These are phyloP conservation scores for Platichthys stellatus DNA, from an alignment of 2,113 vertebrate species.

Conservation along the genomic window DNA sequence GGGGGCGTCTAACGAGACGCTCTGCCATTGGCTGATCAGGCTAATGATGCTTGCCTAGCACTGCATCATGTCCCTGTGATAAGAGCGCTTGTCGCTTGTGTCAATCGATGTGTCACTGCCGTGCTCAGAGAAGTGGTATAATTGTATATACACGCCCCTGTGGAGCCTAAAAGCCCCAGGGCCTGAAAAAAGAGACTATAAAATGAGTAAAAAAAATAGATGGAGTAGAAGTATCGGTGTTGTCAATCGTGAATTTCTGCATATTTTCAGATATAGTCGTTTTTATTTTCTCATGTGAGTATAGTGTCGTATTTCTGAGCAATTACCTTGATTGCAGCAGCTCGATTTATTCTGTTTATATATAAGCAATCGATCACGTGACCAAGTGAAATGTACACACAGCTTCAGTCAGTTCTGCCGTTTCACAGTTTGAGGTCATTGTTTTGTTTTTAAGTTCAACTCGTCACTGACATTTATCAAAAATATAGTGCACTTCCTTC, in stretches of 20 bases:
- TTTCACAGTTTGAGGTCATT: no score
- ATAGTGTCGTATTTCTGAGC: neutral
- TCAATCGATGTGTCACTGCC: conserved; percentile 70
- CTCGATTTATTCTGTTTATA: neutral
- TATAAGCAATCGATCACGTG: neutral
- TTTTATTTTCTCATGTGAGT: conserved; percentile 12
- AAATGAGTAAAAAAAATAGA: conserved; percentile 25
- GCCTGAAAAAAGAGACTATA: conserved; percentile 32
- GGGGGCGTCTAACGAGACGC: conserved; percentile 29
- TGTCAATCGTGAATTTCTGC: conserved; percentile 18
- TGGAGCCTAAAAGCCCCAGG: conserved; percentile 47
- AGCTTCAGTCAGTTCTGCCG: neutral
- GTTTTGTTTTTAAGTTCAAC: no score
- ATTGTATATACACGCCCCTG: conserved; percentile 59
- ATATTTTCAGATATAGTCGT: conserved; percentile 16
- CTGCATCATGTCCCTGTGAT: conserved; percentile 67
- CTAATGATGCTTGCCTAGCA: conserved; percentile 67
- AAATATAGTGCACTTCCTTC: no score
- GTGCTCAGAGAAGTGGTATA: conserved; percentile 56
- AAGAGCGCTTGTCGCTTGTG: conserved; percentile 65
- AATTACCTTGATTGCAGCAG: neutral
- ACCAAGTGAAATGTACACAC: neutral
- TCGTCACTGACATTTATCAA: no score
- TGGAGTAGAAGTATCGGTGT: conserved; percentile 25
- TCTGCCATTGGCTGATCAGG: conserved; percentile 58